phyloP scores from a whole-genome alignment of 2,113 vertebrate genomes.

The Phyllostomus discolor region DNA sequence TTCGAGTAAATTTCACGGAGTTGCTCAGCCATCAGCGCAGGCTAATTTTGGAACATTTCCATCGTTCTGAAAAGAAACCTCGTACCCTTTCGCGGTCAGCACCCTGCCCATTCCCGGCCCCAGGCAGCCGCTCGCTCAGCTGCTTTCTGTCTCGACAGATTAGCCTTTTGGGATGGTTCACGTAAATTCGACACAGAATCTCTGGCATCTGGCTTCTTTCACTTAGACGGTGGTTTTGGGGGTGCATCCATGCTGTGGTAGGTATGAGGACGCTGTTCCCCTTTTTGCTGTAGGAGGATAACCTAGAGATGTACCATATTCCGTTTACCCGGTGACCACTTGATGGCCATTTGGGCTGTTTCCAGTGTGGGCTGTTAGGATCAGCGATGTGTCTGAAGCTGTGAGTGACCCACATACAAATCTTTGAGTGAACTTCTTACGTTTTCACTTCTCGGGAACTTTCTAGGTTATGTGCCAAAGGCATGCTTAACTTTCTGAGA shows the following conservation, averaged over 20 bases:
- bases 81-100: background rate
- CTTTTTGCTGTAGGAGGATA: rapidly evolving
- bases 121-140: rapidly evolving
- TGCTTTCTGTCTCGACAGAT: background rate
- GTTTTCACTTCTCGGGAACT: background rate
- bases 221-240: background rate
- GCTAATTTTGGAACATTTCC: background rate
- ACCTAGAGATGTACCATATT: rapidly evolving
- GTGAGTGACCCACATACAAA: background rate
- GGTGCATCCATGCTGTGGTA: rapidly evolving
- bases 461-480: background rate
- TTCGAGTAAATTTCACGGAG: background rate
- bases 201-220: background rate
- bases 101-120: background rate
- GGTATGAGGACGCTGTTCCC: rapidly evolving
- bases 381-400: background rate
- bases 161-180: background rate
- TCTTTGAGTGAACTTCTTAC: too few relatives aligned
- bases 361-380: background rate
- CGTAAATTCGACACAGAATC: rapidly evolving
- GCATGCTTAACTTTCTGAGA: background rate
- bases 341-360: background rate
- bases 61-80: background rate
- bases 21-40: background rate
- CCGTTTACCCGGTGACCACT: rapidly evolving